Evolutionary conservation across 2,113 vertebrate species (phyloP).

Genomic region (Eubucco bourcierii): DNA sequence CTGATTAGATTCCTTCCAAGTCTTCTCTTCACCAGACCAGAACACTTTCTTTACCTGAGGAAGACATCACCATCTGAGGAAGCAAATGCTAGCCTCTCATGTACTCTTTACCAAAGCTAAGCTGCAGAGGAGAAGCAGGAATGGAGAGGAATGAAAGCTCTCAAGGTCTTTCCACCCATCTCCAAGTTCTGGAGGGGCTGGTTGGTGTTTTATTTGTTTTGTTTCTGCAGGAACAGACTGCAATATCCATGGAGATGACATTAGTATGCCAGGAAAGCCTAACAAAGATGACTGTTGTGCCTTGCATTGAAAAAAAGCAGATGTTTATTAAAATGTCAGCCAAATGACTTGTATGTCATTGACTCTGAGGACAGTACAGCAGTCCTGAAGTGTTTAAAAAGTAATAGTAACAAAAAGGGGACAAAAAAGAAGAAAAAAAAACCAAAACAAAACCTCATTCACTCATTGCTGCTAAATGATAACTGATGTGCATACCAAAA

Average conservation of each 20-base stretch:
- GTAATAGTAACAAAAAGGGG: not conserved
- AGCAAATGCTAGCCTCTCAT: not conserved
- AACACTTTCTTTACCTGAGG: not conserved
- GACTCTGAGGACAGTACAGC: not conserved
- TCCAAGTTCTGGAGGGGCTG: not conserved
- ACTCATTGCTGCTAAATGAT: not conserved
- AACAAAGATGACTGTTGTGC: conserved; percentile 20
- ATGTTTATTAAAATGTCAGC: conserved; percentile 48
- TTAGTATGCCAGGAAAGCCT: conserved; percentile 1
- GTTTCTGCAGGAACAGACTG: conserved; percentile 50
- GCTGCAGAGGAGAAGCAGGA: not conserved
- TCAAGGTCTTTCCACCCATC: not conserved
- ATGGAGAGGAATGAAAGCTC: not conserved
- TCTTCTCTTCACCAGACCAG: not conserved
- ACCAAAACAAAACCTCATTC: not conserved
- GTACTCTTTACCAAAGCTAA: not conserved
- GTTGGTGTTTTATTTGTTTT: conserved; percentile 17
- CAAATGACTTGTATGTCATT: conserved; percentile 13
- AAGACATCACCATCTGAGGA: not conserved
- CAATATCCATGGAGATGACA: conserved; percentile 32
- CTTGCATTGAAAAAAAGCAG: conserved; percentile 22
- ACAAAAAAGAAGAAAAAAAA: not conserved
- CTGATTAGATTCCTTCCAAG: too few relatives aligned
- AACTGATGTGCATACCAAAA: not conserved
- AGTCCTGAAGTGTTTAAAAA: not conserved